Evolutionary conservation across 2,888 invertebrate species (phyloP), one percentile per base, ranked within the genome.

Genomic region (Deilephila porcellus): DNA sequence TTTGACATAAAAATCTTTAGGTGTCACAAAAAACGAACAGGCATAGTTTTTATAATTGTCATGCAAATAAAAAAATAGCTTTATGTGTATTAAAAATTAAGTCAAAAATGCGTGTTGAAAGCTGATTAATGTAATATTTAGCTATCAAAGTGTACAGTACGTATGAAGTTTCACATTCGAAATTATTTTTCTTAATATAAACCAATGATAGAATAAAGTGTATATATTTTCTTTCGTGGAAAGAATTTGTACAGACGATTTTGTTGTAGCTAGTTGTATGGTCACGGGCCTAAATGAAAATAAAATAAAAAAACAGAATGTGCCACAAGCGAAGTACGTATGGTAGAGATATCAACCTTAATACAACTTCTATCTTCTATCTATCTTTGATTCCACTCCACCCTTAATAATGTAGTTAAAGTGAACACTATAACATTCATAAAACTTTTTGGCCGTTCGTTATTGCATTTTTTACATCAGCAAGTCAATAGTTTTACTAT

Each of bases 111-210:
- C 78, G 79, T 83, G 81, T 83, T 80, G 76, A 78, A 79, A 75
- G 74, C 78, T 79, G 80, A 79, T 80, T 75, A 79, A 77, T 78
- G 75, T 79, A 76, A 78, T 76, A 79, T n/a, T 32, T 79, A 79
- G 78, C 75, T 82, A 86, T 79, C 71, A 77, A 85, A 86, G 81
- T 88, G 86, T 89, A 89, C 88, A 88, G 87, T 81, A 85, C 78
- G 76, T 79, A 84, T 85, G 81, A 80, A 86, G 83, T 87, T 81
- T 82, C 78, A 83, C 83, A 83, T 80, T 84, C 74, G 78, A 84
- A 83, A 85, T 83, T 89, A 88, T 90, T 90, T 91, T 91, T 90
- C 87, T 85, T 86, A 87, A 81, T 80, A 81, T 82, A 81, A 85
- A 84, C 78, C 79, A 82, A 83, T 80, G 77, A 82, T 83, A 85